A percentile compares a stretch with the other conserved stretches of the same genome.
These are phyloP conservation scores for Goniozus legneri DNA, from an alignment of 1,140 invertebrate genomes.

Conservation along the genomic window DNA sequence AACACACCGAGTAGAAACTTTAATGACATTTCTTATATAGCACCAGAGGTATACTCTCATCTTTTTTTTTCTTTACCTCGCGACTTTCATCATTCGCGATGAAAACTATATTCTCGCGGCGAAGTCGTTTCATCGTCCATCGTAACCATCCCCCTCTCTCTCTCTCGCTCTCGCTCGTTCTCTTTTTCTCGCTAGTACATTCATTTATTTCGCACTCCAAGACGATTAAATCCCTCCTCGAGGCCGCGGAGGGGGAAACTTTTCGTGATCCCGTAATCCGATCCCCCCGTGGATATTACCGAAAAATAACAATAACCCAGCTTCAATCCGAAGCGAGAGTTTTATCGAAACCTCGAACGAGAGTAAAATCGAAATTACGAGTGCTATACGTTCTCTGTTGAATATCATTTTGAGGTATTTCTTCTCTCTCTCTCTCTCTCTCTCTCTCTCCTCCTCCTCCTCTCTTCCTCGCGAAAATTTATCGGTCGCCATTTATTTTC, in stretches of 20 bases:
- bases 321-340: too few species aligned
- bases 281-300: too few species aligned
- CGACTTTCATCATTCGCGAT: slow-evolving; percentile 2
- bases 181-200: not conserved
- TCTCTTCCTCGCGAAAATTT: too few species aligned
- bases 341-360: too few species aligned
- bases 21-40: slow-evolving; percentile 38
- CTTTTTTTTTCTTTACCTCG: slow-evolving; percentile 11
- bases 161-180: not conserved
- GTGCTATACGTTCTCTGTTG: not conserved
- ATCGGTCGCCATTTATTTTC: too few species aligned
- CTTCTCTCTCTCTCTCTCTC: slow-evolving; percentile 8
- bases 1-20: slow-evolving; percentile 31
- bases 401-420: not conserved
- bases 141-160: not conserved
- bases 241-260: not conserved
- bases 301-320: too few species aligned
- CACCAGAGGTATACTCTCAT: slow-evolving; percentile 14
- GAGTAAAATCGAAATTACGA: not conserved
- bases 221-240: not conserved
- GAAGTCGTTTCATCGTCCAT: slow-evolving; percentile 2
- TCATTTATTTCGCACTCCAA: not conserved
- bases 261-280: not conserved
- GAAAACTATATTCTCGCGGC: not conserved
- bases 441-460: slow-evolving; percentile 5